Evolutionary conservation across 2,888 invertebrate genomes (phyloP), one percentile per base, ranked within the genome.

Genomic region (Idaea biselata): DNA sequence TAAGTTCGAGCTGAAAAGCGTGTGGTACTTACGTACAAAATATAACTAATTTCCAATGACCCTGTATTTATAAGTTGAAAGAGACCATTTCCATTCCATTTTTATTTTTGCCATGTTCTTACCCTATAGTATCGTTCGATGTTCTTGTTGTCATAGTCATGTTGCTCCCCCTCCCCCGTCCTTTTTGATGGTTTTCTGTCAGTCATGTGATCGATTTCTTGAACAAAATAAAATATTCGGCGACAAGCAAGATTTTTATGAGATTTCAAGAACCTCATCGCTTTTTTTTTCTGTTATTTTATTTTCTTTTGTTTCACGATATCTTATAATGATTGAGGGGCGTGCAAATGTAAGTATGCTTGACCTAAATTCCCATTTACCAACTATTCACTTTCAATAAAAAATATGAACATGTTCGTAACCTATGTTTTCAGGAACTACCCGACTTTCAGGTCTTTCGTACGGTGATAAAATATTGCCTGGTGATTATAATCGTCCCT

Each of bases 401-500:
- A 7, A 7, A 55, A 16, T 16, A 7, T 55, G 16, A 17, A 17
- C 55, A 17, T 55, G 16, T 6, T 55, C 6, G 16, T 63, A 56
- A 67, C 61, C 58, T 25, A 57, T 6, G 69, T 69, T 93, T 93
- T 73, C 84, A 94, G 94, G 95, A 95, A 79, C 79, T 94, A 80
- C 93, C 95, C 68, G 96, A 96, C 83, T 93, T 95, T 74, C 94
- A 94, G 81, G 94, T 96, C 8, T 97, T 97, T 83, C 94, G 93
- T 83, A 95, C 95, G 70, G 96, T 97, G 60, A 94, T 97, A 67
- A 94, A 94, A 76, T 96, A 97, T 84, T 96, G 95, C 83, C 87
- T 96, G 63, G 91, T 96, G 65, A 96, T 97, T 74, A 95, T 97
- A 67, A 93, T 95, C 60, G 93, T 96, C 67, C 97, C 97, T 25